phyloP scores from a whole-genome alignment of 2,797 vertebrate genomes.

The Leucoraja ocellata region DNA sequence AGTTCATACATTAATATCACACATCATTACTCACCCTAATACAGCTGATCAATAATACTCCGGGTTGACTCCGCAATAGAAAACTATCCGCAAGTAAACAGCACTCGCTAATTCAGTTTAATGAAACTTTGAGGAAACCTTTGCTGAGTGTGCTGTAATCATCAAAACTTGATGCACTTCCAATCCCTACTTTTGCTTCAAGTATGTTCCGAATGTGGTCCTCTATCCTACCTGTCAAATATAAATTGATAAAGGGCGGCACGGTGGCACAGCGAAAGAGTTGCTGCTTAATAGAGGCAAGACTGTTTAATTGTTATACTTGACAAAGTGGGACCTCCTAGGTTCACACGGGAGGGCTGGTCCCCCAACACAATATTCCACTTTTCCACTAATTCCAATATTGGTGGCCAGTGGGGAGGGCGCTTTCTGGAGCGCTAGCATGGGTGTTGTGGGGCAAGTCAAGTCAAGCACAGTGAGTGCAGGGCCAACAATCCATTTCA shows the following conservation, averaged over 20 bases:
- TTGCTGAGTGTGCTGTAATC: neutral
- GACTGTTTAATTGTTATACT: too few relatives aligned
- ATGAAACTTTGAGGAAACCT: neutral
- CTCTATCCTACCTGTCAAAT: neutral
- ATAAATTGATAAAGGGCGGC: neutral
- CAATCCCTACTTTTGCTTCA: neutral
- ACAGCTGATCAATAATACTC: neutral
- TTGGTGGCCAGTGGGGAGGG: too few relatives aligned
- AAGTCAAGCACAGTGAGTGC: too few relatives aligned
- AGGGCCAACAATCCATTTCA: too few relatives aligned
- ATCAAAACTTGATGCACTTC: neutral
- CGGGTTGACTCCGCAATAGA: neutral
- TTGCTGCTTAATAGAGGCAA: too few relatives aligned
- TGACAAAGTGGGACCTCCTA: too few relatives aligned
- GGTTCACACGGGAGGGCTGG: too few relatives aligned
- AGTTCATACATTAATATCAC: neutral
- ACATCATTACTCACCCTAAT: neutral
- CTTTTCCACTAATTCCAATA: too few relatives aligned
- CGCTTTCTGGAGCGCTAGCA: too few relatives aligned
- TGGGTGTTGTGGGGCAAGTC: too few relatives aligned
- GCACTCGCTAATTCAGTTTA: neutral
- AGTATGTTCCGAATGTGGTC: neutral
- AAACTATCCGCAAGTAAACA: neutral
- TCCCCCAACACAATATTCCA: too few relatives aligned
- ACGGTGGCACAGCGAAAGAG: too few relatives aligned